Conservation (phyloP, 2,113 vertebrate species). For the Trinectes maculatus region DNA sequence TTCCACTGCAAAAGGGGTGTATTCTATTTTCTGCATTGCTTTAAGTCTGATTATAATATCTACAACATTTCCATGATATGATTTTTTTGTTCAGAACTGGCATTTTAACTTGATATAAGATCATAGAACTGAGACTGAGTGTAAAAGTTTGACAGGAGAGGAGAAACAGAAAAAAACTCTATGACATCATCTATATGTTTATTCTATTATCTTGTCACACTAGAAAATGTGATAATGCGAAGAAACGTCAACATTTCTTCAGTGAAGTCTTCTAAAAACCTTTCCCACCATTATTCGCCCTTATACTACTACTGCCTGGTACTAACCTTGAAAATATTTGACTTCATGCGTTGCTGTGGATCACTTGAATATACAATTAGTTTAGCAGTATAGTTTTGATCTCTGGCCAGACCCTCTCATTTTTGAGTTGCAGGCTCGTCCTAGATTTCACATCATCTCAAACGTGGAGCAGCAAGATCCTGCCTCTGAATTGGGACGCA, state of each 20-base stretch:
- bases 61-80: no score
- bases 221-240: no score
- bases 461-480: neutral
- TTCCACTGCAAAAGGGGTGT: conserved; percentile 7
- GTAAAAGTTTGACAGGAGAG: neutral
- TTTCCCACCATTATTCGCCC: neutral
- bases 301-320: neutral
- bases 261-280: neutral
- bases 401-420: neutral
- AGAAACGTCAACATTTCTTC: no score
- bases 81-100: conserved; percentile 13
- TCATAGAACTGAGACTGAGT: no score
- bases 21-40: neutral
- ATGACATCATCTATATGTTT: no score
- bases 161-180: neutral
- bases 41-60: no score
- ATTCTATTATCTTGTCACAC: no score
- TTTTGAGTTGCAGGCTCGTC: conserved; percentile 9
- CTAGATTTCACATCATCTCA: conserved; percentile 1
- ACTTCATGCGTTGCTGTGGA: neutral
- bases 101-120: neutral
- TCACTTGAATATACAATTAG: conserved; percentile 12
- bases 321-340: neutral
- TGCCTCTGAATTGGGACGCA: conserved; percentile 5
- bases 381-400: no score